These are phyloP conservation scores for Murina feae DNA, from an alignment of 2,113 vertebrate genomes.

Conservation along the genomic window DNA sequence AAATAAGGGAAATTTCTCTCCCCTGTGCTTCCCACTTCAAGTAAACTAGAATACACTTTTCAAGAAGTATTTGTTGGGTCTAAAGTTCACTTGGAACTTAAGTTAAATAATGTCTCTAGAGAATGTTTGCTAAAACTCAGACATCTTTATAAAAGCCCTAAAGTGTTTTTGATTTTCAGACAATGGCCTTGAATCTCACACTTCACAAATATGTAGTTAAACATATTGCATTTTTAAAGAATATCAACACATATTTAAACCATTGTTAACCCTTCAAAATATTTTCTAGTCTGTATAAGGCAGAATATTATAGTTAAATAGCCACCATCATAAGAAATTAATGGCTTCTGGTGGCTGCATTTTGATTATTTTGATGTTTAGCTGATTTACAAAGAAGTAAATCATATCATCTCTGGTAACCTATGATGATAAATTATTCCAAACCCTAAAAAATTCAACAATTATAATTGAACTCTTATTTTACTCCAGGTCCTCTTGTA, in stretches of 20 bases:
- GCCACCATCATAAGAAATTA: not conserved
- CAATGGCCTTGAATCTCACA: slow-evolving; percentile 37
- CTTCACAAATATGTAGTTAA: slow-evolving; percentile 38
- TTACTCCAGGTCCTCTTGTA: not conserved
- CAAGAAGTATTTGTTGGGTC: slow-evolving; percentile 6
- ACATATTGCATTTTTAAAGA: slow-evolving; percentile 27
- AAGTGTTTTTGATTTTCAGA: slow-evolving; percentile 37
- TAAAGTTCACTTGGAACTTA: slow-evolving; percentile 54
- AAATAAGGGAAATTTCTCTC: slow-evolving; percentile 51
- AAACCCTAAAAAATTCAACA: not conserved
- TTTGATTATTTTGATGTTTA: not conserved
- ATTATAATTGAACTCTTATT: not conserved
- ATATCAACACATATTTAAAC: not conserved
- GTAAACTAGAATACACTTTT: slow-evolving; percentile 41
- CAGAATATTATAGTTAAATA: not conserved
- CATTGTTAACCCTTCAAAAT: slow-evolving; percentile 26
- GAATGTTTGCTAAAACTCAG: slow-evolving; percentile 53
- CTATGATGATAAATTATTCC: not conserved
- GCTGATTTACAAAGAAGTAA: not conserved
- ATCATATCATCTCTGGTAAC: not conserved
- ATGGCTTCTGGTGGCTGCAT: not conserved
- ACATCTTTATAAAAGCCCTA: slow-evolving; percentile 42
- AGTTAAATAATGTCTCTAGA: slow-evolving; percentile 55
- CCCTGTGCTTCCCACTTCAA: slow-evolving; percentile 45
- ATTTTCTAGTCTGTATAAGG: not conserved